Conservation (phyloP, 2,113 vertebrate genomes). For the Dissostichus mawsoni region DNA sequence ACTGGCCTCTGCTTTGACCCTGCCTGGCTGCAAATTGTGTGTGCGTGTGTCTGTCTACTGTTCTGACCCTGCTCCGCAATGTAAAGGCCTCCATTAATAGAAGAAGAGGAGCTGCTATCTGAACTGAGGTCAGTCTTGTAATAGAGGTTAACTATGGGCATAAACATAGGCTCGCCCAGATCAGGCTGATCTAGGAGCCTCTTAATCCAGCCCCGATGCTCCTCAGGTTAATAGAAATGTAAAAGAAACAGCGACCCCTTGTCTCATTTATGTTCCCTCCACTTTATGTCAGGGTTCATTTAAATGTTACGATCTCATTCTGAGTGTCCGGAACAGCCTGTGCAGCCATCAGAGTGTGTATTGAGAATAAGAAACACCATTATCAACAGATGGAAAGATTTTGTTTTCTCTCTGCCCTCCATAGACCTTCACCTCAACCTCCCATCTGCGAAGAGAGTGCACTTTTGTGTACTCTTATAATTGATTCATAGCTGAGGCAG, state of each 20-base stretch:
- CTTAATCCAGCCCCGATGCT: constrained; percentile 58
- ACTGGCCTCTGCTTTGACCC: constrained; percentile 59
- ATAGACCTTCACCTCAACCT: constrained; percentile 47
- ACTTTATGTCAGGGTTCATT: constrained; percentile 26
- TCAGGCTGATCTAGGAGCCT: constrained; percentile 33
- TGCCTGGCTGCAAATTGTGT: constrained; percentile 4
- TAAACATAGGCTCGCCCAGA: constrained; percentile 52
- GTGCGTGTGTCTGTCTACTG: background rate
- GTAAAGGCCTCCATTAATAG: constrained; percentile 62
- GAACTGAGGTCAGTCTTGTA: constrained; percentile 62
- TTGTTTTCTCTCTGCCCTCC: constrained; percentile 45
- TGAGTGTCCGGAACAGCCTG: background rate
- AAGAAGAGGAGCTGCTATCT: constrained; percentile 33
- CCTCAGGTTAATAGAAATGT: constrained; percentile 70
- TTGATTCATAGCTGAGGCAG: constrained; percentile 65
- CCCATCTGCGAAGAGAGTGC: constrained; percentile 64
- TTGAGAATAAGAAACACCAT: constrained; percentile 30
- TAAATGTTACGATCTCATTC: constrained; percentile 45
- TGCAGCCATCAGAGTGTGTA: background rate
- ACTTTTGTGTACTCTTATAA: constrained; percentile 68
- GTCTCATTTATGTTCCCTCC: constrained; percentile 34
- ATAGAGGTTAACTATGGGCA: constrained; percentile 76
- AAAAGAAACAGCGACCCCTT: constrained; percentile 47
- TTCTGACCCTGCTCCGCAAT: constrained; percentile 17
- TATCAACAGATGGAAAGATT: constrained; percentile 59